Percentiles rank a stretch among this genome's conserved stretches.
phyloP scores from a whole-genome alignment of 53 echinoderm and acorn worm genomes.

The Antedon mediterranea region DNA sequence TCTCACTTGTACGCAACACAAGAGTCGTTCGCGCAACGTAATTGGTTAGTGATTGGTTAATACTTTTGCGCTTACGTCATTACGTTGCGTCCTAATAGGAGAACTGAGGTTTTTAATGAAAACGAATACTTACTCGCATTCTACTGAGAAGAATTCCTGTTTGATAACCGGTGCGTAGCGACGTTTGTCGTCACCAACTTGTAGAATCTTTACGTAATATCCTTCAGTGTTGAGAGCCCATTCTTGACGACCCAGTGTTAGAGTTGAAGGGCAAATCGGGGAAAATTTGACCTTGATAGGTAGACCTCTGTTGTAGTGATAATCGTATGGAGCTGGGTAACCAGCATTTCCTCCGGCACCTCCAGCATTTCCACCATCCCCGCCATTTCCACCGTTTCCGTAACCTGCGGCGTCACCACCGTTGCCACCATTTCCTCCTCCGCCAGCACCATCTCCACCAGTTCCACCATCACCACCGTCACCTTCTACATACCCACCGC shows the following conservation, averaged over 20 bases:
- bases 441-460: background rate
- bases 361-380: background rate
- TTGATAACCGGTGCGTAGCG: background rate
- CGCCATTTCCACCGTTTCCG: background rate
- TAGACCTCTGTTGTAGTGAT: background rate
- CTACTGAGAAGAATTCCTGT: background rate
- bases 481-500: background rate
- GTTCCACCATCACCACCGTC: background rate
- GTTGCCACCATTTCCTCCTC: background rate
- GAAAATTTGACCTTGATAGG: background rate
- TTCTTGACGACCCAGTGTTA: background rate
- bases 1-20: too few species aligned
- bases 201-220: background rate
- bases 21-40: too few species aligned
- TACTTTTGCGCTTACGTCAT: too few species aligned
- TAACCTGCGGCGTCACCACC: background rate
- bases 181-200: background rate
- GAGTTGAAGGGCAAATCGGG: background rate
- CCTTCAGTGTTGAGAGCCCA: background rate
- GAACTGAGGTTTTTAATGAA: too few species aligned
- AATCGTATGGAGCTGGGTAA: background rate
- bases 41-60: too few species aligned
- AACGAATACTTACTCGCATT: background rate
- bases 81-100: too few species aligned
- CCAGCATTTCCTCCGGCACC: background rate